A percentile compares a stretch with the other conserved stretches of the same genome.
phyloP scores from a whole-genome alignment of 2,797 vertebrate species.

The Tapera naevia region DNA sequence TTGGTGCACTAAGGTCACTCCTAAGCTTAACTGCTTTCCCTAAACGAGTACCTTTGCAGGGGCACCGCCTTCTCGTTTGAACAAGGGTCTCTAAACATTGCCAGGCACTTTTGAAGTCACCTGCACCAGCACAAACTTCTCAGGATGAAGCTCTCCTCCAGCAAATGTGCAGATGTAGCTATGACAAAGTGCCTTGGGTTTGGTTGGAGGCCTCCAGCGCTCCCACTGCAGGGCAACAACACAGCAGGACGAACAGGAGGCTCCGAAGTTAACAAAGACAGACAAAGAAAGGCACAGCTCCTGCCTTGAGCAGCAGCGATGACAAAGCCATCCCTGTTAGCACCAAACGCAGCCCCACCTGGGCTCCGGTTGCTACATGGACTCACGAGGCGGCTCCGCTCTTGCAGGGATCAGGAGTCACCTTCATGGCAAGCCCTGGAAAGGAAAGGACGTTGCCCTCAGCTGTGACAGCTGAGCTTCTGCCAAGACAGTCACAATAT shows the following conservation, averaged over 20 bases:
- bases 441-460: not conserved
- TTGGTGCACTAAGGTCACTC: not conserved
- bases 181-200: not conserved
- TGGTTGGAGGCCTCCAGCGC: not conserved
- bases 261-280: not conserved
- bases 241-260: too few species aligned
- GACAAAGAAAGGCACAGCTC: not conserved
- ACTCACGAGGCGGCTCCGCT: not conserved
- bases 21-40: not conserved
- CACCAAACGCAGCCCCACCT: fast-evolving
- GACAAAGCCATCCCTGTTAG: not conserved
- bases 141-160: not conserved
- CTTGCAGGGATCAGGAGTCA: not conserved
- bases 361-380: not conserved
- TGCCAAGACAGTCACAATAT: not conserved
- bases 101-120: not conserved
- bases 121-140: not conserved
- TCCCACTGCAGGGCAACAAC: not conserved
- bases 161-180: fast-evolving
- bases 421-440: not conserved
- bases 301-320: not conserved
- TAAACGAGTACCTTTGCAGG: not conserved
- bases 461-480: not conserved
- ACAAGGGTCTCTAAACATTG: not conserved
- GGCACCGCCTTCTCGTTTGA: not conserved